Evolutionary conservation across 2,113 vertebrate species (phyloP), one percentile per base, ranked within the genome.

Genomic region (Athene cunicularia): DNA sequence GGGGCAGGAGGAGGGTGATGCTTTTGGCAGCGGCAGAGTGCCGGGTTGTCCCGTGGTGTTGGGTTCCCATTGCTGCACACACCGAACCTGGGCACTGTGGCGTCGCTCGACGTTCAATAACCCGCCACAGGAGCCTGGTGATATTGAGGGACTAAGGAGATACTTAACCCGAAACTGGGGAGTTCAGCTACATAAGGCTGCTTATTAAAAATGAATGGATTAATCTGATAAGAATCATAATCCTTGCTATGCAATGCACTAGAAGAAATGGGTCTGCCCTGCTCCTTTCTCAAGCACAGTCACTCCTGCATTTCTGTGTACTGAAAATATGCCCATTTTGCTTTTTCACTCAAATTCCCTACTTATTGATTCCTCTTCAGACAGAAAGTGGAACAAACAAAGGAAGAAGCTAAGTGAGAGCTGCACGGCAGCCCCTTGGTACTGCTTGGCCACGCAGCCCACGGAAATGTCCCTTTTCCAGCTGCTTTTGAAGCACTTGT

Each of bases 61-160:
- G 45, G 45, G 45, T 21, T 21, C 45, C 45, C 20, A 9, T 12
- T 39, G 59, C 33, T 35, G 73, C 45, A 28, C 20, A 2, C 32
- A 55, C 41, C 21, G 8, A 6, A 5, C 30, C 27, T 18, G 55
- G 6, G 28, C 26, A 2, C 11, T 1, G 24, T 2, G 2, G 41
- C 10, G 0, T 18, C 7, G 1, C 11, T 13, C 5, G 5, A 1
- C 1, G 1, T 8, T 73, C 59, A 5, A 1, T 2, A 14, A 6
- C 28, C 49, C 5, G 2, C 64, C 39, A 2, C 55, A 23, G 27
- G 80, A 73, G 50, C 45, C 94, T 17, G 49, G 12, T 1, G 35
- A 2, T 26, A n/a, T 1, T 8, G 45, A 28, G 23, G 41, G 37
- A 1, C 41, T 47, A 9, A 12, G 55, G 10, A 47, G 26, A 35